Evolutionary conservation across 2,113 vertebrate genomes (phyloP), one percentile per base, ranked within the genome.

Genomic region (Takifugu bimaculatus): DNA sequence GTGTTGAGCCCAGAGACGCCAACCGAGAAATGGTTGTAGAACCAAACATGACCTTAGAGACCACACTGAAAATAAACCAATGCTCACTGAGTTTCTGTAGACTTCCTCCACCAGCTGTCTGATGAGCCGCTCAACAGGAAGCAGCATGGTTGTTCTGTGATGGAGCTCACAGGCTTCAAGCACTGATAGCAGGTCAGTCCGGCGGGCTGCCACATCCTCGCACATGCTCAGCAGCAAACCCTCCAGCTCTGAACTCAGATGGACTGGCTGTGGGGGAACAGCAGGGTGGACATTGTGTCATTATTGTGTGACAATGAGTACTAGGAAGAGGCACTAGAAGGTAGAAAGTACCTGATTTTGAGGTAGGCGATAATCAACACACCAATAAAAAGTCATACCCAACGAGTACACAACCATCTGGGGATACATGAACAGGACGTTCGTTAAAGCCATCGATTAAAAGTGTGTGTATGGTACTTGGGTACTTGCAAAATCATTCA

Each of bases 311-410:
- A 61, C 4, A 15, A 13, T 3, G 9, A 26, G 3, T 32, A 39
- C 12, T 6, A 1, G 2, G 2, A 5, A 66, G 11, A 55, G 20
- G 2, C 11, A 1, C 13, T 42, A 6, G 43, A 15, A n/a, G 3
- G 3, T 20, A 26, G 26, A 32, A 39, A 26, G n/a, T 71, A 92
- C 94, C 94, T 95, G 93, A 53, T 91, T 92, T 77, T 92, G 90
- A 76, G 92, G 92, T 84, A 96, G 88, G 3, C 86, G 91, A 77
- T 93, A 94, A 55, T 93, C 93, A 42, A 91, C 91, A n/a, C 94
- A 91, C 93, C 94, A 96, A 50, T 94, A 96, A 50, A 96, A 90
- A 13, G 93, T 96, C 93, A 94, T 95, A 78, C 95, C 94, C 80
- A 96, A 80, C 27, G 94, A 96, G 77, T 93, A 97, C 27, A 94